These are phyloP conservation scores for Tokudaia tokunoshimensis DNA, from an alignment of 2,797 vertebrate genomes.

Conservation along the genomic window DNA sequence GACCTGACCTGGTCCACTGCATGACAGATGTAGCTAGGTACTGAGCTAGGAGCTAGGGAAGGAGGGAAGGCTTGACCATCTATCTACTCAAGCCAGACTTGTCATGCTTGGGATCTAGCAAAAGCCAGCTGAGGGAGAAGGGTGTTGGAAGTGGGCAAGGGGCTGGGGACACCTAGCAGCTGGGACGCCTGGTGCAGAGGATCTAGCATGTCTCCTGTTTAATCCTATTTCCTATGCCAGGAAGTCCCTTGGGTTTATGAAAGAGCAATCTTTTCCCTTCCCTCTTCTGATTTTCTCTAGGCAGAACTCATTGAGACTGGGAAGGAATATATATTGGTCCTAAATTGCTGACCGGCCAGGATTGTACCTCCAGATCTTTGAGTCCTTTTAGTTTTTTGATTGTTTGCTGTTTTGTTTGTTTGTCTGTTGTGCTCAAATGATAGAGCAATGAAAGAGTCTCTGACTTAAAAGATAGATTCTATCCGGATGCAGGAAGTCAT, in stretches of 20 bases:
- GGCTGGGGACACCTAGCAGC: neutral
- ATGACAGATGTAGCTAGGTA: slow-evolving; percentile 17
- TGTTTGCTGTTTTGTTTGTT: neutral
- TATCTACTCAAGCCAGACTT: neutral
- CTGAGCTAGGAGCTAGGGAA: neutral
- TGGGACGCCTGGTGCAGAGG: neutral
- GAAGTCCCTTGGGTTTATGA: slow-evolving; percentile 48
- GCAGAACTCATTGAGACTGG: neutral
- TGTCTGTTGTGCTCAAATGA: slow-evolving; percentile 26
- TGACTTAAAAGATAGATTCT: slow-evolving; percentile 64
- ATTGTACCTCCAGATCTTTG: slow-evolving; percentile 33
- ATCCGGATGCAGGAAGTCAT: neutral
- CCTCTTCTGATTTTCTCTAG: slow-evolving; percentile 17
- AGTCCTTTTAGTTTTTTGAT: slow-evolving; percentile 20
- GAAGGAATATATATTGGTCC: neutral
- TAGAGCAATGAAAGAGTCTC: slow-evolving; percentile 42
- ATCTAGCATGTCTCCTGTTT: slow-evolving; percentile 49
- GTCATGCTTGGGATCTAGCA: neutral
- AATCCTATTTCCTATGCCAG: neutral
- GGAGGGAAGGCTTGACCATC: neutral
- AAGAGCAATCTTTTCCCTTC: neutral
- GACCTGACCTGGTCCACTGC: neutral
- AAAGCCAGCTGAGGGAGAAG: neutral
- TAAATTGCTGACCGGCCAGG: neutral
- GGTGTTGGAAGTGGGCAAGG: neutral